Conservation (phyloP, 2,113 vertebrate species). For the Prietella phreatophila region DNA sequence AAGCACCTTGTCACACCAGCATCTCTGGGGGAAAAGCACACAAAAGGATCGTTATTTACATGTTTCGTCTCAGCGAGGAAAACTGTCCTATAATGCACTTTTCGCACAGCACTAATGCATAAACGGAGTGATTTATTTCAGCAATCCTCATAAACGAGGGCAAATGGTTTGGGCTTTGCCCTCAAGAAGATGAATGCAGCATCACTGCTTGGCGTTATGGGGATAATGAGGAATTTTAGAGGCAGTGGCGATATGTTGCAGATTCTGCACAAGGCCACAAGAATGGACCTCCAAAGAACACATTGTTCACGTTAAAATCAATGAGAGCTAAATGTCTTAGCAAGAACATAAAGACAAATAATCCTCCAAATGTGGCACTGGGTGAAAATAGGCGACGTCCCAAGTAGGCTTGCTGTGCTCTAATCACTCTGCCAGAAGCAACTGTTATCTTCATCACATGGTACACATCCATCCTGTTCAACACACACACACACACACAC, state of each 20-base stretch:
- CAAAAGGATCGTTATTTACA: background rate
- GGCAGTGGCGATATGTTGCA: background rate
- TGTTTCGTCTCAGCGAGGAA: background rate
- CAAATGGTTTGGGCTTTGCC: conserved; percentile 8
- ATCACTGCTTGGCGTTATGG: background rate
- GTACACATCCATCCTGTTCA: conserved; percentile 7
- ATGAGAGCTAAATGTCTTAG: background rate
- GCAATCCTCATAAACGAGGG: background rate
- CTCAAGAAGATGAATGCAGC: conserved; percentile 7
- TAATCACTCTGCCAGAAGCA: conserved; percentile 15
- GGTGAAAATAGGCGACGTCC: background rate
- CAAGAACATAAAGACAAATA: conserved; percentile 13
- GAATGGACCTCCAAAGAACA: background rate
- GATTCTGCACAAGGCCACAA: conserved; percentile 1
- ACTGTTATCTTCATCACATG: conserved; percentile 26
- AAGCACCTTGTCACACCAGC: background rate
- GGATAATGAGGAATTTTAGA: background rate
- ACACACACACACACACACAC: conserved; percentile 28
- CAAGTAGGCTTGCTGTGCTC: background rate
- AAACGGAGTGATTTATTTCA: background rate
- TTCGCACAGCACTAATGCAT: background rate
- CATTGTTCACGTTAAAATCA: background rate
- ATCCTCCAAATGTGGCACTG: conserved; percentile 31
- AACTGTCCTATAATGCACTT: background rate
- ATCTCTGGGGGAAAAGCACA: background rate